A percentile compares a stretch with the other conserved stretches of the same genome.
Conservation (phyloP, 2,888 invertebrate genomes). For the Folsomia candida region DNA sequence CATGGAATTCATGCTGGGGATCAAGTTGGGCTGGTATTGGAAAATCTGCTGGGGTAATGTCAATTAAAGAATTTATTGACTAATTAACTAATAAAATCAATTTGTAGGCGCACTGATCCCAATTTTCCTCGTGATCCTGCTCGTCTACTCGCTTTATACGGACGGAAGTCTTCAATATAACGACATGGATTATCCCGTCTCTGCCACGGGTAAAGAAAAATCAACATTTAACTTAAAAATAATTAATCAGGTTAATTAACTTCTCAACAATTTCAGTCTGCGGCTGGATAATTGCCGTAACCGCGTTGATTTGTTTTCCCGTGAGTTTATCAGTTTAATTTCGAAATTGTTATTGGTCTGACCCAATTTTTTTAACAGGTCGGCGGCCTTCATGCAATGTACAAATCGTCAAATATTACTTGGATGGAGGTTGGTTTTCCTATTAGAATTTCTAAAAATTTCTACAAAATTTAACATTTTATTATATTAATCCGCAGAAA, state of each 20-base stretch:
- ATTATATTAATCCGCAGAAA: no score
- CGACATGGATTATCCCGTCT: slow-evolving; percentile 18
- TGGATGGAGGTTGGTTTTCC: slow-evolving; percentile 3
- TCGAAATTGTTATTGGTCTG: no score
- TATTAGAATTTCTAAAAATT: no score
- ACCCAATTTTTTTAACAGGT: no score
- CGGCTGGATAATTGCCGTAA: slow-evolving; percentile 34
- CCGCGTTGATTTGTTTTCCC: slow-evolving; percentile 57
- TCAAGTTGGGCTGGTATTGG: slow-evolving; percentile 71
- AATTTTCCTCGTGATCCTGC: slow-evolving; percentile 65
- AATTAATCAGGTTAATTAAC: not conserved
- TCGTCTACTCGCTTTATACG: slow-evolving; percentile 62
- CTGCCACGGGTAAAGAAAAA: slow-evolving; percentile 23
- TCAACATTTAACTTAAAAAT: not conserved
- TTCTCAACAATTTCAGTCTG: slow-evolving; percentile 16
- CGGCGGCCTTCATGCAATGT: slow-evolving; percentile 55
- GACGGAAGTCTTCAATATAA: slow-evolving; percentile 15
- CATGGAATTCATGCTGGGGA: slow-evolving; percentile 75
- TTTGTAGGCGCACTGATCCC: slow-evolving; percentile 64
- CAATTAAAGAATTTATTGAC: not conserved
- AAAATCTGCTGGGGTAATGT: slow-evolving; percentile 70
- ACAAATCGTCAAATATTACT: slow-evolving; percentile 38
- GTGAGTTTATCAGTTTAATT: no score
- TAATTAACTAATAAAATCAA: not conserved
- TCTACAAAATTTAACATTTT: no score